phyloP scores from a whole-genome alignment of 2,797 vertebrate species.

The Anolis apletophallus region DNA sequence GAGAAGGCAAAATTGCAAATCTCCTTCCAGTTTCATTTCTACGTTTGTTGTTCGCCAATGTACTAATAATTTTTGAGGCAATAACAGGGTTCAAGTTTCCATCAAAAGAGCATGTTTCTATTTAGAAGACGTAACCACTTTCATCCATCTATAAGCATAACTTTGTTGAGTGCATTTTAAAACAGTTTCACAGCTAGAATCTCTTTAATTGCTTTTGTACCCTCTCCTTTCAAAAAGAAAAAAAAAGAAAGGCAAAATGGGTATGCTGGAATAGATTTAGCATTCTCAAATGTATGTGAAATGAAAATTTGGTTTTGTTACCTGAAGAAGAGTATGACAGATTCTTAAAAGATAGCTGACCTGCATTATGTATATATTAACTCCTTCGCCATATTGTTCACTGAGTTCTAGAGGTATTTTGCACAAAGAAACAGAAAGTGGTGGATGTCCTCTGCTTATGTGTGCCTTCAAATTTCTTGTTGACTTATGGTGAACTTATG shows the following conservation, averaged over 20 bases:
- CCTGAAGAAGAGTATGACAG: neutral
- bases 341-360: neutral
- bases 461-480: too few relatives aligned
- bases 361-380: neutral
- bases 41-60: neutral
- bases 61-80: neutral
- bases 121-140: too few relatives aligned
- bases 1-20: neutral
- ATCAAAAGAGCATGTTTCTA: too few relatives aligned
- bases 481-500: too few relatives aligned
- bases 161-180: neutral
- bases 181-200: neutral
- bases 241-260: neutral
- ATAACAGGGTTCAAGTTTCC: too few relatives aligned
- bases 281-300: neutral
- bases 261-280: neutral
- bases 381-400: neutral
- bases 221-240: neutral
- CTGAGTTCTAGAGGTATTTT: neutral
- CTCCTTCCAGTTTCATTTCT: neutral
- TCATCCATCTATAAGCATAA: neutral
- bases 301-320: neutral
- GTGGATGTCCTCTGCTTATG: neutral
- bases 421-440: neutral
- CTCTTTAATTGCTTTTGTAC: neutral